Percentiles rank a stretch among this genome's conserved stretches.
Evolutionary conservation across 1,140 invertebrate genomes (phyloP).

Genomic region (Myzus persicae): DNA sequence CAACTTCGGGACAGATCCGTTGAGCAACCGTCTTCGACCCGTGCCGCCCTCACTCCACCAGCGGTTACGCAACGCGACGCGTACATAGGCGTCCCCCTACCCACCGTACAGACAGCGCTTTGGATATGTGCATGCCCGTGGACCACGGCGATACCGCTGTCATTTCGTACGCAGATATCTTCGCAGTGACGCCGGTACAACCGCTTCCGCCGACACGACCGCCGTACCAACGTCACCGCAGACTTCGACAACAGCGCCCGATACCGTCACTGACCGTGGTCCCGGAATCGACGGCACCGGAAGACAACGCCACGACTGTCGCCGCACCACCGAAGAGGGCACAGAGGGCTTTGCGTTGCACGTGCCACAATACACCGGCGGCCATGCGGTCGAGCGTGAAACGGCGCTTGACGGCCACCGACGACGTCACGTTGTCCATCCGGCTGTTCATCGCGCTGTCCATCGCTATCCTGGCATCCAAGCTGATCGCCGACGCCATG

Average conservation of each 20-base stretch:
- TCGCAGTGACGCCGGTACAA: too few relatives aligned
- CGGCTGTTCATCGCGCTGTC: neutral
- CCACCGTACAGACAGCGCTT: too few relatives aligned
- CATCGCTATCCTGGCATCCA: too few relatives aligned
- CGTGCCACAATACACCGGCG: neutral
- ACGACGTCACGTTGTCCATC: too few relatives aligned
- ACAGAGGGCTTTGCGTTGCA: neutral
- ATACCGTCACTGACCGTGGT: too few relatives aligned
- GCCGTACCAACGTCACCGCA: too few relatives aligned
- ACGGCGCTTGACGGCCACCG: neutral
- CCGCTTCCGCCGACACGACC: too few relatives aligned
- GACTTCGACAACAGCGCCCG: too few relatives aligned
- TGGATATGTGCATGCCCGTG: neutral
- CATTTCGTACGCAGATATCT: too few relatives aligned
- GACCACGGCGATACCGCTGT: neutral
- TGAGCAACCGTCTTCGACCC: neutral
- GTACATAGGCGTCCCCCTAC: too few relatives aligned
- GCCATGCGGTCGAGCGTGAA: neutral
- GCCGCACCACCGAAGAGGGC: neutral
- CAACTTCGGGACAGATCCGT: too few relatives aligned
- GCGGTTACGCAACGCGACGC: neutral
- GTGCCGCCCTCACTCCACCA: neutral
- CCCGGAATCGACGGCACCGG: too few relatives aligned
- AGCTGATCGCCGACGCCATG: neutral
- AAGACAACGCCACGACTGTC: neutral